phyloP scores from a whole-genome alignment of 2,888 invertebrate genomes.

The Geotrupes spiniger region DNA sequence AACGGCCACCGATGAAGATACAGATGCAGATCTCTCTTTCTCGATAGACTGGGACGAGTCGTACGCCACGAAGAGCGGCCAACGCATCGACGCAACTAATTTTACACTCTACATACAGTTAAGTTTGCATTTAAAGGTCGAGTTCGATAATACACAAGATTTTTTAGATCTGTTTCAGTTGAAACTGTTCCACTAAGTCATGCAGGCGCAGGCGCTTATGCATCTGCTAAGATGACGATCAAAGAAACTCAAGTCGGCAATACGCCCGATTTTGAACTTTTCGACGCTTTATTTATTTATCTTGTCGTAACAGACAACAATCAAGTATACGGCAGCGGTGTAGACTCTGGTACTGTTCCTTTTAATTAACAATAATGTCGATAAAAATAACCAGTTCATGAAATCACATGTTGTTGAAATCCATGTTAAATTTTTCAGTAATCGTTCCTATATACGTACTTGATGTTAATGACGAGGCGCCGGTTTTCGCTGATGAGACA shows the following conservation, averaged over 20 bases:
- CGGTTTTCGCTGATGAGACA: conserved; percentile 54
- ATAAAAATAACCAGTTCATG: no score
- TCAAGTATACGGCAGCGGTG: conserved; percentile 52
- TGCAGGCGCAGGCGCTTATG: neutral
- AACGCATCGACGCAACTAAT: conserved; percentile 17
- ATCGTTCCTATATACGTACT: conserved; percentile 58
- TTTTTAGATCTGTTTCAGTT: conserved; percentile 41
- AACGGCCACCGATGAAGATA: conserved; percentile 60
- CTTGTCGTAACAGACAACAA: conserved; percentile 54
- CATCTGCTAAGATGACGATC: conserved; percentile 12
- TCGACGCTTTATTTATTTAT: conserved; percentile 58
- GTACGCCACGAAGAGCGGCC: conserved; percentile 55
- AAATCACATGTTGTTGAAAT: no score
- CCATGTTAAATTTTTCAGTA: no score
- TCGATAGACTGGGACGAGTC: conserved; percentile 59
- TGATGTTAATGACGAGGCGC: conserved; percentile 64
- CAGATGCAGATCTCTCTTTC: conserved; percentile 56
- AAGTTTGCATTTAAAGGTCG: neutral
- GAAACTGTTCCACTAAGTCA: conserved; percentile 18
- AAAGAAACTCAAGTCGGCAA: conserved; percentile 14
- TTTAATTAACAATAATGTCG: no score
- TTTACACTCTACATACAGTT: conserved; percentile 45
- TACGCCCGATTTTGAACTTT: conserved; percentile 56
- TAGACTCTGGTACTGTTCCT: conserved; percentile 57
- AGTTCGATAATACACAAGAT: conserved; percentile 1